These are phyloP conservation scores for Psittacus erithacus DNA, from an alignment of 2,113 vertebrate species.

Conservation along the genomic window DNA sequence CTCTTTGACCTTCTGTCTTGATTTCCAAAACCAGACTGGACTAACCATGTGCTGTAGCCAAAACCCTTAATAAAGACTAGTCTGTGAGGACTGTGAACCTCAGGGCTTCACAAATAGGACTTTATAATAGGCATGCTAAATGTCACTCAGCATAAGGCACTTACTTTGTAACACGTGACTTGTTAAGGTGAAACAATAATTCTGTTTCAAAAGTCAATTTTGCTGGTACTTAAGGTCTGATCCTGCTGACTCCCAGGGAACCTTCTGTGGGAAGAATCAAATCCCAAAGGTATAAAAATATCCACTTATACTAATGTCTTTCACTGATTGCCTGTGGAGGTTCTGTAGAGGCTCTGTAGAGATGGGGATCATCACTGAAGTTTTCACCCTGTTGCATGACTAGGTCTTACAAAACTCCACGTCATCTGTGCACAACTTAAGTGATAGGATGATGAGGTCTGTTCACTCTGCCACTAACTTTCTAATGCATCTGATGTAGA, in stretches of 20 bases:
- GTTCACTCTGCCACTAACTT: slow-evolving; percentile 4
- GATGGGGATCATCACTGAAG: neutral
- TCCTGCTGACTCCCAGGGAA: slow-evolving; percentile 8
- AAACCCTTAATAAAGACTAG: neutral
- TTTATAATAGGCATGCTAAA: neutral
- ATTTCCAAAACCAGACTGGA: neutral
- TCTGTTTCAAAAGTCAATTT: slow-evolving; percentile 43
- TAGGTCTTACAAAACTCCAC: neutral
- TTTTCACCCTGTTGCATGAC: slow-evolving; percentile 26
- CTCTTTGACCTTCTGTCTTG: neutral
- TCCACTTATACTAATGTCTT: neutral
- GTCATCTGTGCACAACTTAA: neutral
- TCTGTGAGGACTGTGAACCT: neutral
- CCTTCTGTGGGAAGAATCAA: slow-evolving; percentile 29
- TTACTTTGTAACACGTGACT: neutral
- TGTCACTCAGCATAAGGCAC: neutral
- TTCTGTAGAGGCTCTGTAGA: neutral
- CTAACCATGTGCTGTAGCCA: neutral
- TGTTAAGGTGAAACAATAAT: neutral
- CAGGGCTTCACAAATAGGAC: neutral
- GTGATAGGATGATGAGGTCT: neutral
- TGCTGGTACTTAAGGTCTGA: slow-evolving; percentile 32
- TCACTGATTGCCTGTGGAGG: neutral
- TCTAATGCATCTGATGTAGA: neutral
- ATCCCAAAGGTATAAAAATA: slow-evolving; percentile 56